Evolutionary conservation across 92 coral and sea anemone genomes (phyloP).

Genomic region (Bergia sp.): DNA sequence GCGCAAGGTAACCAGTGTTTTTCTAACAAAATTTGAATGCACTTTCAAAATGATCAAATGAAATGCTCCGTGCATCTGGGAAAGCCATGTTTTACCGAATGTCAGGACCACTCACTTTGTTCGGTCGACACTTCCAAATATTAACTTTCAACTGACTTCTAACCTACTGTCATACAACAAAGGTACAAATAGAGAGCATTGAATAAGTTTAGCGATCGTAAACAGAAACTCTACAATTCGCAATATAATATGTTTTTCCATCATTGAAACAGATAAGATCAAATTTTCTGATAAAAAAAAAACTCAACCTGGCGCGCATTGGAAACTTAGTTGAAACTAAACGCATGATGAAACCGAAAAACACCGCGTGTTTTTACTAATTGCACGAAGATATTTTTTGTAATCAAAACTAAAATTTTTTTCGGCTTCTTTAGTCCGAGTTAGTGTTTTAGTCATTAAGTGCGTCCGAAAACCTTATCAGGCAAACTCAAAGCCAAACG

Average conservation of each 20-base stretch:
- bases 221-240: constrained; percentile 41
- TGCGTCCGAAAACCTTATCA: constrained; percentile 31
- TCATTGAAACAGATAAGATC: constrained; percentile 39
- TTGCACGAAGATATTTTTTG: constrained; percentile 4
- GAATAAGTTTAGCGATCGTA: constrained; percentile 32
- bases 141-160: neutral
- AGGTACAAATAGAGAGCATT: constrained; percentile 33
- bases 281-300: neutral
- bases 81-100: constrained; percentile 16
- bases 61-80: constrained; percentile 1
- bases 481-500: constrained; percentile 10
- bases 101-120: neutral
- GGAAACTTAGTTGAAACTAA: constrained; percentile 9
- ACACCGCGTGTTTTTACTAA: constrained; percentile 30
- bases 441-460: constrained; percentile 41
- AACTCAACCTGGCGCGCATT: constrained; percentile 27
- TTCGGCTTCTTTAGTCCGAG: constrained; percentile 28
- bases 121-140: neutral
- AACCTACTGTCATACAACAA: constrained; percentile 3
- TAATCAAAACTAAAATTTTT: constrained; percentile 15
- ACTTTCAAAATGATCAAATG: neutral
- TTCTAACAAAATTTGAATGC: neutral
- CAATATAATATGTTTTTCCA: constrained; percentile 36
- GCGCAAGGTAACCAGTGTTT: neutral
- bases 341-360: neutral